Evolutionary conservation across 1,140 invertebrate species (phyloP).

Genomic region (Drosophila cardini): DNA sequence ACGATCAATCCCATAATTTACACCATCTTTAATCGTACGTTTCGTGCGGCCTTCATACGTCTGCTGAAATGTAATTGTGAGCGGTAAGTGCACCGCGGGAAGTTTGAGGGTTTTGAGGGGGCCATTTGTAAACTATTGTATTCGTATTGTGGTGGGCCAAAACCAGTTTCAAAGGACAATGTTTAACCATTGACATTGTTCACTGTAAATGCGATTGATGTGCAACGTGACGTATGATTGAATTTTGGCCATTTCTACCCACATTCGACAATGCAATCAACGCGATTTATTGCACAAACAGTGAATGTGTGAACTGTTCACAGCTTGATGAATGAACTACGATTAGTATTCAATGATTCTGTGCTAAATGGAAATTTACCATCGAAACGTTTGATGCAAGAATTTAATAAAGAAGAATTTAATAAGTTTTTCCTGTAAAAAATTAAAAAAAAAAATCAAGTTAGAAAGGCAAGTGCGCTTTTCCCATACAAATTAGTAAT

Average conservation of each 20-base stretch:
- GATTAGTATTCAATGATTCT: slow-evolving; percentile 38
- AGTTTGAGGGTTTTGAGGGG: too few relatives aligned
- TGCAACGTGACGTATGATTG: slow-evolving; percentile 78
- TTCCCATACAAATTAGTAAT: too few relatives aligned
- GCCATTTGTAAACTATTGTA: slow-evolving; percentile 47
- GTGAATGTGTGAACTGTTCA: slow-evolving; percentile 15
- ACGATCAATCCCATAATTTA: slow-evolving; percentile 95
- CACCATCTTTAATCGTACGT: slow-evolving; percentile 95
- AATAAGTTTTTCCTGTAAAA: too few relatives aligned
- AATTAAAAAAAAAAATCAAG: too few relatives aligned
- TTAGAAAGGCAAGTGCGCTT: too few relatives aligned
- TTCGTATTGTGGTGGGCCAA: slow-evolving; percentile 20
- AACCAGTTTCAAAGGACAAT: not conserved
- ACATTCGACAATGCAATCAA: slow-evolving; percentile 51
- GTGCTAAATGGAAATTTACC: not conserved
- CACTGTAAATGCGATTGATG: slow-evolving; percentile 53
- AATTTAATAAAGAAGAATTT: too few relatives aligned
- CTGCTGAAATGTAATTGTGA: slow-evolving; percentile 91
- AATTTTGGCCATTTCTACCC: slow-evolving; percentile 52
- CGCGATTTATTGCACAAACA: slow-evolving; percentile 21
- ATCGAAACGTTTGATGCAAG: not conserved
- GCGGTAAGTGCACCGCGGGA: slow-evolving; percentile 85
- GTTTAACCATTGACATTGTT: slow-evolving; percentile 3
- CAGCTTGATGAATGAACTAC: slow-evolving; percentile 40
- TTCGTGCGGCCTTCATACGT: slow-evolving; percentile 92